Evolutionary conservation across 2,113 vertebrate species (phyloP), one percentile per base, ranked within the genome.

Genomic region (Petrocephalus microphthalmus): DNA sequence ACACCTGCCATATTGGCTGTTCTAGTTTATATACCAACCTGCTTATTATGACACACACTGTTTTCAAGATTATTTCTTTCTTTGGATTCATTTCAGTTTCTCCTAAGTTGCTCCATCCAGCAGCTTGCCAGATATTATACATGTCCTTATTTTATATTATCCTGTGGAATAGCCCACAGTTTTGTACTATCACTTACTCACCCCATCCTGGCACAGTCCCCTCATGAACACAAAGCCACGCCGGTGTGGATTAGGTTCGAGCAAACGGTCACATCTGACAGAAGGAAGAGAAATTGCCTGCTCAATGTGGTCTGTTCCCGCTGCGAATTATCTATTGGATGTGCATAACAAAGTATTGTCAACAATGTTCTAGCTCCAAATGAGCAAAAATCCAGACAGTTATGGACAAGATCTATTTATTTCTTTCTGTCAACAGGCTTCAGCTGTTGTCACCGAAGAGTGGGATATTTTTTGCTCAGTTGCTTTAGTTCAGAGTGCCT

Each of bases 261-360:
- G 86, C 8, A 71, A 87, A 87, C 47, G 86, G 57, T 57, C 60
- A 82, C 74, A 56, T 53, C n/a, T 53, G 87, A 82, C 67, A 88
- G 71, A 88, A 83, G 51, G 71, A 81, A 29, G 56, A 19, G 53
- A 52, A 88, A 82, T 88, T 7, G 29, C 87, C 81, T 22, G 17
- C 74, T 47, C 37, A 49, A 20, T 49, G 20, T 8, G 37, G 45
- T 13, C 45, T 47, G 7, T 83, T 22, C 15, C 22, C 49, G 45
- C 42, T 53, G 20, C 29, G 13, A 56, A 85, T 85, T 85, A 85
- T 56, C 52, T 33, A 37, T 20, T 54, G 25, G 84, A 54, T 20
- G 11, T 29, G 52, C 29, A 56, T 52, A 85, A 33, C 17, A 52
- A 54, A 49, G 49, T 15, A 85, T 33, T 54, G 25, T 85, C 84